phyloP scores from a whole-genome alignment of 2,113 vertebrate species.

The Vombatus ursinus region DNA sequence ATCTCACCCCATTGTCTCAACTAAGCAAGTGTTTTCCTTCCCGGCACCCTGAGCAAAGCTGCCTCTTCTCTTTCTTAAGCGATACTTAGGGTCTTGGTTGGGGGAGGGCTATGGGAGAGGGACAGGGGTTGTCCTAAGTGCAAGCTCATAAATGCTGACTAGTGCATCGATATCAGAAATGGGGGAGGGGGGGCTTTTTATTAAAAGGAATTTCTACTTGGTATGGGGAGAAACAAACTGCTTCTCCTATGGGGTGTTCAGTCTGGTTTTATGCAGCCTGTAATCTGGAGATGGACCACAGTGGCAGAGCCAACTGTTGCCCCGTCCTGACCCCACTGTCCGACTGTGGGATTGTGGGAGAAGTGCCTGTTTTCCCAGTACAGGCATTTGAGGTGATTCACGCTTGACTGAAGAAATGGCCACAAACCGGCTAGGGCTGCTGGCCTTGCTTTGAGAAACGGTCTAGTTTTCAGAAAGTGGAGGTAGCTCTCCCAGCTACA shows the following conservation, averaged over 20 bases:
- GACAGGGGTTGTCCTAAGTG: background rate
- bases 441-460: background rate
- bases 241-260: background rate
- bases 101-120: no score
- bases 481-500: background rate
- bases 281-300: background rate
- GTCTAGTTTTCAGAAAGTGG: conserved; percentile 10
- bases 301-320: background rate
- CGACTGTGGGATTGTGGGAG: no score
- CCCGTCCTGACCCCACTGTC: no score
- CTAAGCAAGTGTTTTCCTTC: conserved; percentile 8
- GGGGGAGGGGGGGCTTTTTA: background rate
- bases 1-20: background rate
- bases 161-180: background rate
- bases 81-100: background rate
- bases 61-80: background rate
- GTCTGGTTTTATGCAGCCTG: background rate
- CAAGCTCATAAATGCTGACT: background rate
- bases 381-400: background rate
- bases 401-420: no score
- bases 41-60: background rate
- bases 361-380: background rate
- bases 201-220: background rate
- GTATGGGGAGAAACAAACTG: background rate
- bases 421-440: background rate